These are phyloP conservation scores for Drosophila algonquin DNA, from an alignment of 2,888 invertebrate genomes.

Conservation along the genomic window DNA sequence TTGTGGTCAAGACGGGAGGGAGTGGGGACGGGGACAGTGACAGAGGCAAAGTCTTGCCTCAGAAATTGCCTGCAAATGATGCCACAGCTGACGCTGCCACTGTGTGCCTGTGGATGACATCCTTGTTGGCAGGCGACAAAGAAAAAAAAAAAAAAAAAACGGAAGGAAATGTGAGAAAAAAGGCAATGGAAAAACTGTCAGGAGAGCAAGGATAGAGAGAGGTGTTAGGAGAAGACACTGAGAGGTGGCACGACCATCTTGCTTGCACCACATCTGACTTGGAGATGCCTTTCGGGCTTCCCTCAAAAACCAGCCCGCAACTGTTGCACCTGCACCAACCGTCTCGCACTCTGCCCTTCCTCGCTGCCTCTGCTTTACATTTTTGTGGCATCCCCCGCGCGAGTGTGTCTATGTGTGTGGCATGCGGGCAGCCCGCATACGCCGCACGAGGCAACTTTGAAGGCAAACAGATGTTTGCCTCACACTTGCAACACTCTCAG, in stretches of 20 bases:
- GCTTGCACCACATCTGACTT: constrained; percentile 42
- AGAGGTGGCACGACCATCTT: background rate
- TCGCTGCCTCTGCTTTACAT: constrained; percentile 28
- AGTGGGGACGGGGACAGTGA: background rate
- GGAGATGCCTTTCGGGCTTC: constrained; percentile 38
- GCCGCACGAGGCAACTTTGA: constrained; percentile 48
- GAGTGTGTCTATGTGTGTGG: background rate
- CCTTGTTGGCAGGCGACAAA: constrained; percentile 45
- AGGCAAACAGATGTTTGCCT: constrained; percentile 46
- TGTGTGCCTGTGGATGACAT: constrained; percentile 35
- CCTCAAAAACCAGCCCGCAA: constrained; percentile 46
- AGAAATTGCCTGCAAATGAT: constrained; percentile 62
- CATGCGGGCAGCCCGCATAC: constrained; percentile 48
- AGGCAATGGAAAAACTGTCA: constrained; percentile 8
- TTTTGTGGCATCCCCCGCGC: constrained; percentile 44
- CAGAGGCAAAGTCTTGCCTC: constrained; percentile 37
- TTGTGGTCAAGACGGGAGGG: constrained; percentile 13
- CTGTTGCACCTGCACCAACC: constrained; percentile 46
- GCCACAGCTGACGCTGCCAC: constrained; percentile 30
- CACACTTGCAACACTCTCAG: background rate
- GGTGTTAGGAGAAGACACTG: background rate
- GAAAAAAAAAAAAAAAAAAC: background rate
- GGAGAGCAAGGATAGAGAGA: background rate
- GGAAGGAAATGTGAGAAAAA: constrained; percentile 26
- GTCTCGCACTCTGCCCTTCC: constrained; percentile 4